Conservation (phyloP, 2,888 invertebrate genomes). For the Caenorhabditis wallacei region DNA sequence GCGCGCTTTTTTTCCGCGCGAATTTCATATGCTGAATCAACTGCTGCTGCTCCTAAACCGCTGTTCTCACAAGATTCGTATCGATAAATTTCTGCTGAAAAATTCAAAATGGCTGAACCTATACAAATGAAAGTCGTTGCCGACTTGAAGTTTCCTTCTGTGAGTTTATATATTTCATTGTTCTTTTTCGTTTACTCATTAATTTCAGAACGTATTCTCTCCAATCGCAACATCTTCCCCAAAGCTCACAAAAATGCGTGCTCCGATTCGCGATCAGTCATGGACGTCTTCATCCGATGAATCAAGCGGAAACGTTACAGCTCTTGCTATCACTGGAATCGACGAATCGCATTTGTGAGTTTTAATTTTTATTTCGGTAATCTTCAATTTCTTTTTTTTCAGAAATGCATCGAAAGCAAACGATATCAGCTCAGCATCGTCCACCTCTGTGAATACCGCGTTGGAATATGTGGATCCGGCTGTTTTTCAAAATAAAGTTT, state of each 20-base stretch:
- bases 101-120: constrained; percentile 7
- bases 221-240: constrained; percentile 52
- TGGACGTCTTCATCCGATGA: constrained; percentile 37
- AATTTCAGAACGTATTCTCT: constrained; percentile 25
- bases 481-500: neutral
- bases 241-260: constrained; percentile 41
- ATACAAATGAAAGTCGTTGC: constrained; percentile 26
- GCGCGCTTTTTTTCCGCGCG: too few relatives aligned
- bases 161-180: constrained; percentile 14
- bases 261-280: constrained; percentile 9
- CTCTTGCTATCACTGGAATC: constrained; percentile 23
- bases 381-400: neutral
- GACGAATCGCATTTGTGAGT: constrained; percentile 51
- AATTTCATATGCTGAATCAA: too few relatives aligned
- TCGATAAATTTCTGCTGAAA: neutral
- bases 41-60: neutral
- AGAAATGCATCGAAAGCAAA: constrained; percentile 31
- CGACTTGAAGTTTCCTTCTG: constrained; percentile 41
- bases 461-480: constrained; percentile 32
- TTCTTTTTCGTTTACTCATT: neutral
- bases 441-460: constrained; percentile 30
- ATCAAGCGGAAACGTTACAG: constrained; percentile 41
- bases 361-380: neutral
- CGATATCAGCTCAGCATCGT: neutral
- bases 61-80: neutral